A percentile compares a stretch with the other conserved stretches of the same genome.
Conservation (phyloP, 2,113 vertebrate species). For the Phoxinus phoxinus region DNA sequence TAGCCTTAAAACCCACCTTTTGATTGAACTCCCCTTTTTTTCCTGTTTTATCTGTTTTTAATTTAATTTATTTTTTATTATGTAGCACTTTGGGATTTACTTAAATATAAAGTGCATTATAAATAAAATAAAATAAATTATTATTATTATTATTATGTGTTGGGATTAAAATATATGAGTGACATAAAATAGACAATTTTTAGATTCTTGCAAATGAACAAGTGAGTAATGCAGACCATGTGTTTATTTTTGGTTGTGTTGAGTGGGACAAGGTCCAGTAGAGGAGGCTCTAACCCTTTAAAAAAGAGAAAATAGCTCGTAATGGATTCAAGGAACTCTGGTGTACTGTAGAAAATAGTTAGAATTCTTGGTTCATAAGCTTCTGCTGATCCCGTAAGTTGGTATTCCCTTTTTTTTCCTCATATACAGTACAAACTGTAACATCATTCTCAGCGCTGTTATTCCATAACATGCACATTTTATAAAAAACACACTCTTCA, state of each 20-base stretch:
- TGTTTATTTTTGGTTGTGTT: neutral
- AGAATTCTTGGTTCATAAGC: neutral
- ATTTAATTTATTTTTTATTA: no score
- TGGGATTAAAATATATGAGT: neutral
- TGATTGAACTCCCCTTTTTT: no score
- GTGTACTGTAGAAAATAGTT: neutral
- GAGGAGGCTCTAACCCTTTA: constrained; percentile 36
- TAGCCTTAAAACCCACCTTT: no score
- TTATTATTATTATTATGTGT: no score
- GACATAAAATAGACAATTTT: neutral
- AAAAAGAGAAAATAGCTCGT: neutral
- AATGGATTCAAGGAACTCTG: neutral
- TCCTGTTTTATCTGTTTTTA: no score
- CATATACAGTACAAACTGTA: neutral
- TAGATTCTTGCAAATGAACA: neutral
- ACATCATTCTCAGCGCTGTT: neutral
- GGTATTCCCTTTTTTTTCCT: neutral
- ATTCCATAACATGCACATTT: neutral
- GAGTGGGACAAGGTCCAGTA: neutral
- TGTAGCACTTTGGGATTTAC: no score
- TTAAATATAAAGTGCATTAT: no score
- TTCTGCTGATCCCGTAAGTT: neutral
- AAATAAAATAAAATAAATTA: no score
- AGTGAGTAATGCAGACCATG: neutral
- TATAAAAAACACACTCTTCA: neutral